Conservation (phyloP, 2,797 vertebrate species). For the Sebastes goodei region DNA sequence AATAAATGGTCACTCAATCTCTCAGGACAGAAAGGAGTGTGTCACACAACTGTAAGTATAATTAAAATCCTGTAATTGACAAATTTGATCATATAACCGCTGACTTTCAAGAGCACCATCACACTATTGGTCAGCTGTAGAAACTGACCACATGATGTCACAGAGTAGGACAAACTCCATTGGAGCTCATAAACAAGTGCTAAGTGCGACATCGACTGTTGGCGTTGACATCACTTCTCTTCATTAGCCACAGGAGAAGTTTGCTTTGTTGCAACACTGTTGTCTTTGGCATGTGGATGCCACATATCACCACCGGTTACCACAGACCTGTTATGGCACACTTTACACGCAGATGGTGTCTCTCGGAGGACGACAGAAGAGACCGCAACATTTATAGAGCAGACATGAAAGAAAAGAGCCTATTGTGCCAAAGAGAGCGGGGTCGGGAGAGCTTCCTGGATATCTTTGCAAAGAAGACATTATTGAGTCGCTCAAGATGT, state of each 20-base stretch:
- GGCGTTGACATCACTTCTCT: slow-evolving; percentile 62
- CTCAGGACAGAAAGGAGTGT: no score
- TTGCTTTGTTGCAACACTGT: slow-evolving; percentile 62
- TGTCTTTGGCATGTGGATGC: slow-evolving; percentile 62
- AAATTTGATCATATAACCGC: no score
- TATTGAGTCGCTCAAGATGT: not conserved
- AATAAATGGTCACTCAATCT: no score
- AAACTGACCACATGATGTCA: slow-evolving; percentile 64
- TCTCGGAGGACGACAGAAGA: slow-evolving; percentile 29
- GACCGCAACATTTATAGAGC: slow-evolving; percentile 14
- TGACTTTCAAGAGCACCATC: not conserved
- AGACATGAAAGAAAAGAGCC: not conserved
- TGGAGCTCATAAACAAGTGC: slow-evolving; percentile 40
- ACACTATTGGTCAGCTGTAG: slow-evolving; percentile 1
- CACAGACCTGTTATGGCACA: slow-evolving; percentile 49
- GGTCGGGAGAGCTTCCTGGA: not conserved
- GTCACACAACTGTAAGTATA: no score
- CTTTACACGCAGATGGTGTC: slow-evolving; percentile 49
- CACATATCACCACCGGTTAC: slow-evolving; percentile 62
- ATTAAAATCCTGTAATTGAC: no score
- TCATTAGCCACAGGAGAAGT: slow-evolving; percentile 52
- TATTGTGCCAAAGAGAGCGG: not conserved
- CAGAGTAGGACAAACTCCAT: slow-evolving; percentile 12
- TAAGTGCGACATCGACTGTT: slow-evolving; percentile 41
- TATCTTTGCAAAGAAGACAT: not conserved